A percentile compares a stretch with the other conserved stretches of the same genome.
These are phyloP conservation scores for Perdita meconis DNA, from an alignment of 2,888 invertebrate species.

Conservation along the genomic window DNA sequence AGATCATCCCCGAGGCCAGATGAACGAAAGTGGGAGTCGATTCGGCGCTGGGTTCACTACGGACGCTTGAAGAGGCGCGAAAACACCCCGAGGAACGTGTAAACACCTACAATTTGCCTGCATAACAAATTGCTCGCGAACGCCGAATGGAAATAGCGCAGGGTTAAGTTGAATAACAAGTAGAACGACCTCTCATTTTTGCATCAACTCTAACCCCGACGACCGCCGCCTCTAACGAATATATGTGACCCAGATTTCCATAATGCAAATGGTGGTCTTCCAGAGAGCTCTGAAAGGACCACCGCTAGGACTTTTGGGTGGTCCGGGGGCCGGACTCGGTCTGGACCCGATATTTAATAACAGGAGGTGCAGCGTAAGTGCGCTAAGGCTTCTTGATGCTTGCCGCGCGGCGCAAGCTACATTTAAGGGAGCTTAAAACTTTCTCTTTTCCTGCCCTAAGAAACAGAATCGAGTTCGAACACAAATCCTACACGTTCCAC, in stretches of 20 bases:
- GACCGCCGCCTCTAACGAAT: slow-evolving; percentile 12
- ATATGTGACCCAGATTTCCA: slow-evolving; percentile 41
- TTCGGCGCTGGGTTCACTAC: no score
- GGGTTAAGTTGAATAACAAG: neutral
- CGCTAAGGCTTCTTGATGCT: slow-evolving; percentile 64
- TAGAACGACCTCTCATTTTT: slow-evolving; percentile 1
- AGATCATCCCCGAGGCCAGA: no score
- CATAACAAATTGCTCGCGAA: no score
- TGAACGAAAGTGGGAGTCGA: no score
- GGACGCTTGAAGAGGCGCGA: neutral
- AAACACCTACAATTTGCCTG: neutral
- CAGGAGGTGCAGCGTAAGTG: slow-evolving; percentile 64
- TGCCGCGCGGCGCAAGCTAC: slow-evolving; percentile 50
- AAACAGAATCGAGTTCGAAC: neutral
- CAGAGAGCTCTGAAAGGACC: slow-evolving; percentile 21
- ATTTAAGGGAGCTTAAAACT: slow-evolving; percentile 69
- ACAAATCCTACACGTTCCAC: neutral
- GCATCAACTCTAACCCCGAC: neutral
- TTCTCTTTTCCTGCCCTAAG: neutral
- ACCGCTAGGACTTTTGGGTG: slow-evolving; percentile 73
- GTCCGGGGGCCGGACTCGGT: slow-evolving; percentile 61
- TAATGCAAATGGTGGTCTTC: slow-evolving; percentile 44
- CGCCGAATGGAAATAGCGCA: neutral
- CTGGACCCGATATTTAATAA: slow-evolving; percentile 71
- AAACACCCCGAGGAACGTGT: neutral